Evolutionary conservation across 2,888 invertebrate genomes (phyloP), one percentile per base, ranked within the genome.

Genomic region (Nowickia ferox): DNA sequence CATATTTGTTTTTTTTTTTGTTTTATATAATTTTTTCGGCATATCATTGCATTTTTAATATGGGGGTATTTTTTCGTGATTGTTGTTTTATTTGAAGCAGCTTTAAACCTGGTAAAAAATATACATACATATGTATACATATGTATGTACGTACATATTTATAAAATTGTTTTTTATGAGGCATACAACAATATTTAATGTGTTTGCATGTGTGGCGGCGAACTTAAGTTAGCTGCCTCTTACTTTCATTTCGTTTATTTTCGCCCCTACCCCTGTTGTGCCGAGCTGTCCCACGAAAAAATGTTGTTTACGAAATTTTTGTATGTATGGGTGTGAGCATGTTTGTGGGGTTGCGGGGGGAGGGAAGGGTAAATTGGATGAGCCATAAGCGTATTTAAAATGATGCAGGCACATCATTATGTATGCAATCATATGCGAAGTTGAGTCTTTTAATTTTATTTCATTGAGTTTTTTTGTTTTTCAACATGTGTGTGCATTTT

Each of bases 41-140:
- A 84, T 84, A 84, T 85, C 87, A 85, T 86, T 90, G 90, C 90
- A 90, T 90, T 90, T 90, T 91, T 90, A 90, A 90, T 91, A 90
- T 91, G 89, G 78, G 78, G 57, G 42, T 69, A 79, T 71, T 71
- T 78, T 76, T 78, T 75, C 76, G 22, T 30, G 61, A 59, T 68
- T 75, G 65, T 61, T 81, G 53, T 80, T 76, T 44, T 69, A 61
- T 72, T 65, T 71, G 57, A 38, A 72, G 76, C 71, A 57, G 69
- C 44, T 71, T 76, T 46, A 71, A 72, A 83, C 76, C 71, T 72
- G 77, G 55, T 42, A 19, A 51, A n/a, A 74, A 57, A 22, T 38
- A n/a, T 40, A 53, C 15, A 38, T 17, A 53, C 30, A 72, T 0
- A 68, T 19, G 69, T 44, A 53, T 8, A 82, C 30, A 38, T 65